Conservation (phyloP, 1,140 invertebrate genomes). For the Chymomyza costata region DNA sequence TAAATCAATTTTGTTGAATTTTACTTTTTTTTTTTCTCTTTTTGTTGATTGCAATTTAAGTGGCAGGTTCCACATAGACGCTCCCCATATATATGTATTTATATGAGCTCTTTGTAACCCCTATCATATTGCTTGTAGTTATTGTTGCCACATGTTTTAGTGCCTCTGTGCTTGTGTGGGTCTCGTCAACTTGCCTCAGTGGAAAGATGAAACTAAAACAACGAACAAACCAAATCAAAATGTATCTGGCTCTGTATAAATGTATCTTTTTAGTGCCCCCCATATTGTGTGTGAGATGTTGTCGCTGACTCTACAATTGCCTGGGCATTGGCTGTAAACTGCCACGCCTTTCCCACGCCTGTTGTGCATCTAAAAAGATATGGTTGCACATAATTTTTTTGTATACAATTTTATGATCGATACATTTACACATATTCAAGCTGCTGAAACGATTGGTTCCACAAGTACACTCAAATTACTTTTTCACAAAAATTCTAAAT, state of each 20-base stretch:
- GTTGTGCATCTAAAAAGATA: too few relatives aligned
- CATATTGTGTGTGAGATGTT: conserved; percentile 40
- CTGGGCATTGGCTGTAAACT: neutral
- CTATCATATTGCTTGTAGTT: conserved; percentile 40
- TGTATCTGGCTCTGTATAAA: conserved; percentile 35
- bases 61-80: conserved; percentile 38
- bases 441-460: too few relatives aligned
- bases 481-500: too few relatives aligned
- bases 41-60: conserved; percentile 64
- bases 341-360: conserved; percentile 25
- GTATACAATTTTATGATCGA: conserved; percentile 25
- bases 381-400: too few relatives aligned
- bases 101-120: conserved; percentile 11
- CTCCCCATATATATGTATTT: too few relatives aligned
- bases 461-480: too few relatives aligned
- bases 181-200: conserved; percentile 31
- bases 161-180: conserved; percentile 13
- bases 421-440: conserved; percentile 19
- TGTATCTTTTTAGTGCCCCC: conserved; percentile 51
- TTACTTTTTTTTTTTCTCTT: too few relatives aligned
- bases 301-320: conserved; percentile 14
- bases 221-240: conserved; percentile 29
- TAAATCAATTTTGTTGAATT: conserved; percentile 50
- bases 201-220: too few relatives aligned
- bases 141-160: conserved; percentile 42